Evolutionary conservation across 2,888 invertebrate species (phyloP).

Genomic region (Drosophila villosipedis): DNA sequence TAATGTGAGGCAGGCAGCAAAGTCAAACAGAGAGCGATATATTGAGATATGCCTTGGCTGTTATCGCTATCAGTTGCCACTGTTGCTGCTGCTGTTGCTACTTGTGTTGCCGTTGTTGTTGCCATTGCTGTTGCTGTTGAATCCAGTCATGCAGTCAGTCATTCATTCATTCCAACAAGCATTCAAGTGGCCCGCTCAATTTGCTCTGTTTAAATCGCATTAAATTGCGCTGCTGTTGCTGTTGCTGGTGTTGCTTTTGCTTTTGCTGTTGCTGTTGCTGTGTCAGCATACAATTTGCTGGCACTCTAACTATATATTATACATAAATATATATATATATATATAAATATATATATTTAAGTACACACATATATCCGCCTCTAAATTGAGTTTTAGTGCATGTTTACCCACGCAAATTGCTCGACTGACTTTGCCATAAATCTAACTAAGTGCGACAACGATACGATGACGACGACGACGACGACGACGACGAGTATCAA

Average conservation of each 20-base stretch:
- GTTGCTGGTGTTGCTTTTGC: conserved; percentile 7
- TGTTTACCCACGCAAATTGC: conserved; percentile 85
- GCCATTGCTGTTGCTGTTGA: not conserved
- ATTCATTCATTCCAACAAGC: conserved; percentile 58
- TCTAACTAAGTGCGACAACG: conserved; percentile 72
- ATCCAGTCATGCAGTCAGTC: conserved; percentile 30
- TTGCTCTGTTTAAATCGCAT: conserved; percentile 79
- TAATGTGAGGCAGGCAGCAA: conserved; percentile 66
- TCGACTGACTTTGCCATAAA: conserved; percentile 81
- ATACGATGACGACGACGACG: not conserved
- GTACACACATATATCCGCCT: conserved; percentile 65
- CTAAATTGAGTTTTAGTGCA: conserved; percentile 83
- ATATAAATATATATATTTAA: conserved; percentile 12
- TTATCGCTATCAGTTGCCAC: conserved; percentile 66
- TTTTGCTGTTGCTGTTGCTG: conserved; percentile 12
- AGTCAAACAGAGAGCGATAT: conserved; percentile 9
- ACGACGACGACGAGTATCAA: conserved; percentile 15
- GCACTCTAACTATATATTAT: conserved; percentile 49
- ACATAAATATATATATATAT: conserved; percentile 6
- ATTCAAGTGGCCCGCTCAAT: conserved; percentile 78
- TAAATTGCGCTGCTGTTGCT: conserved; percentile 63
- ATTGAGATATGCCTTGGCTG: conserved; percentile 20
- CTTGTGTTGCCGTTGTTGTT: conserved; percentile 22
- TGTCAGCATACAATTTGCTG: conserved; percentile 51
- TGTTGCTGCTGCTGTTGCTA: conserved; percentile 10